Evolutionary conservation across 2,113 vertebrate species (phyloP), one percentile per base, ranked within the genome.

Genomic region (Crotalus viridis): DNA sequence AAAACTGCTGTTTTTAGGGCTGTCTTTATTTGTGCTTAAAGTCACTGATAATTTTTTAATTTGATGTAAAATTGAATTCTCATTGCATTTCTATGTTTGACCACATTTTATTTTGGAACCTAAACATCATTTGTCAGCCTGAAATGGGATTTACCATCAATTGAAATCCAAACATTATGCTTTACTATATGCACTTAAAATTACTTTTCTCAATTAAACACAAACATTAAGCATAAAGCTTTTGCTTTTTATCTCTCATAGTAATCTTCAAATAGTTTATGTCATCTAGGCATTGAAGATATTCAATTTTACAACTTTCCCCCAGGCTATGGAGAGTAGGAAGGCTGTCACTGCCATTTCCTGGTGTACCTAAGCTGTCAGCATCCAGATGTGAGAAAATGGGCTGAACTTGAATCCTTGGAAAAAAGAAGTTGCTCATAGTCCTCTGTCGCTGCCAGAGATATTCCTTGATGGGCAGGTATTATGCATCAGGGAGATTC

Each of bases 121-220:
- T 86, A 81, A 94, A 95, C 92, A 94, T 90, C 93, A 33, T n/a
- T 21, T 51, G 1, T 64, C 26, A 57, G 17, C 22, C 56, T 48
- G 43, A 74, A 26, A 81, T 55, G 26, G 2, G 43, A 52, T 87
- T 64, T 17, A 33, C 56, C 52, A 89, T 15, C 2, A 15, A 3
- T 57, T 92, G 10, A 89, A 92, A 89, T 15, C 52, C 87, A 92
- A 85, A 10, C 24, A 85, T n/a, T 64, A 64, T 61, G 24, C 59
- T 64, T 64, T 28, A 28, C 43, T 9, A 10, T 39, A 10, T 85
- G 24, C 9, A 22, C 12, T 56, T 59, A 85, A 51, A 85, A 51
- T 55, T 48, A 59, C 8, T 10, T 57, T 85, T 85, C 5, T 85
- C 21, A 48, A n/a, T 56, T 46, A 89, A 81, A 92, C 8, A 10